These are phyloP conservation scores for Pristionchus mayeri DNA, from an alignment of 2,888 invertebrate genomes.

Conservation along the genomic window DNA sequence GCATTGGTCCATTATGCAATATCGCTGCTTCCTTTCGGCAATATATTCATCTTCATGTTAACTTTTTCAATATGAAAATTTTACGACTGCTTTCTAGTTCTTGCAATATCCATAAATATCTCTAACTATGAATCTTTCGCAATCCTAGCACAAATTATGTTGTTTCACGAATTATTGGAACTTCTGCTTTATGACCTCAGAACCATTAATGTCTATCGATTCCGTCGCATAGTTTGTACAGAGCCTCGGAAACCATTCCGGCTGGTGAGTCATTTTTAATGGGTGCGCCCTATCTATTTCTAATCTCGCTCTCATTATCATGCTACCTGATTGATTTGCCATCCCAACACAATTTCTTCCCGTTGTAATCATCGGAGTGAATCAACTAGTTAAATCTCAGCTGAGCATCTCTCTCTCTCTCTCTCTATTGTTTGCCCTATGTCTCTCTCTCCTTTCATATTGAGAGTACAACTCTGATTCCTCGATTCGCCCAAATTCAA, in stretches of 20 bases:
- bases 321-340: background rate
- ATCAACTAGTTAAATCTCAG: conserved; percentile 45
- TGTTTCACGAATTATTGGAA: too few species aligned
- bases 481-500: background rate
- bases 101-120: too few species aligned
- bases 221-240: too few species aligned
- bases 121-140: too few species aligned
- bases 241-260: too few species aligned
- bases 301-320: background rate
- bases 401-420: conserved; percentile 42
- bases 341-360: background rate
- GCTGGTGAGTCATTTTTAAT: too few species aligned
- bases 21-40: background rate
- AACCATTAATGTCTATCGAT: too few species aligned
- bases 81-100: too few species aligned
- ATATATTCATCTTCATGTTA: too few species aligned
- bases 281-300: background rate
- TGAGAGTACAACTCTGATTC: conserved; percentile 31
- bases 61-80: too few species aligned
- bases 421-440: conserved; percentile 16
- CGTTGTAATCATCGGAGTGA: conserved; percentile 40
- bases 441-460: conserved; percentile 16
- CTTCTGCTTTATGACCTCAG: too few species aligned
- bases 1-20: background rate
- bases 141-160: too few species aligned